Base-by-base conservation (phyloP, 2,888 invertebrate genomes). In the Liodrosophila aerea region DNA sequence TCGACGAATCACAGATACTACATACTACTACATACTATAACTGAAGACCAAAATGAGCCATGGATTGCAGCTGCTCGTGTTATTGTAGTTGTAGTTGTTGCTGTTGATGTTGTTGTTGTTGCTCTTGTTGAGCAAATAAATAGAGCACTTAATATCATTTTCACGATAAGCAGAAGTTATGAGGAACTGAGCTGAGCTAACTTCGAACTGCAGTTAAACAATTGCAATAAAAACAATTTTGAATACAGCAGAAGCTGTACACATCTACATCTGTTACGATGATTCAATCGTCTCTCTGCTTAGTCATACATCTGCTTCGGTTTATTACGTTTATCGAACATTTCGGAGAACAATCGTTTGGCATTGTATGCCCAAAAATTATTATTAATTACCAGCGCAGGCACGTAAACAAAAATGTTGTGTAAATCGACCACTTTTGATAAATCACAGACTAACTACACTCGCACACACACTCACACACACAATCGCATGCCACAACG, bases 341-440 rank as follows among this genome's bases (percentile, higher is more conserved):
- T 30, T 29, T 27, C 45, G 47, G 27, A 9, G n/a, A 46, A 75
- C 72, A 78, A 72, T 65, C 50, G 13, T 31, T 57, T 39, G 9
- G 57, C 63, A 40, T 62, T 78, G 66, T 78, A 22, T 15, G 4
- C 1, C 15, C 7, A 33, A 52, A 73, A n/a, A n/a, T n/a, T n/a
- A 64, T 71, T 62, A 59, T 63, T 76, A 81, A 81, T 85, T 76
- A 63, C 60, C 65, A 51, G 40, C 15, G 52, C 45, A 40, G 46
- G 54, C 31, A 57, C 33, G 60, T 41, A 69, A 66, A 47, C 73
- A 58, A 15, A 50, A 53, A 50, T 62, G 22, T 22, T 22, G 22
- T 60, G 70, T 66, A 64, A 72, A 64, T 54, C 67, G 58, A 80
- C 53, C 77, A 69, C 61, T 78, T 76, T 82, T 70, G 53, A 77